phyloP scores from a whole-genome alignment of 2,888 invertebrate species.

The Silvanus unidentatus region DNA sequence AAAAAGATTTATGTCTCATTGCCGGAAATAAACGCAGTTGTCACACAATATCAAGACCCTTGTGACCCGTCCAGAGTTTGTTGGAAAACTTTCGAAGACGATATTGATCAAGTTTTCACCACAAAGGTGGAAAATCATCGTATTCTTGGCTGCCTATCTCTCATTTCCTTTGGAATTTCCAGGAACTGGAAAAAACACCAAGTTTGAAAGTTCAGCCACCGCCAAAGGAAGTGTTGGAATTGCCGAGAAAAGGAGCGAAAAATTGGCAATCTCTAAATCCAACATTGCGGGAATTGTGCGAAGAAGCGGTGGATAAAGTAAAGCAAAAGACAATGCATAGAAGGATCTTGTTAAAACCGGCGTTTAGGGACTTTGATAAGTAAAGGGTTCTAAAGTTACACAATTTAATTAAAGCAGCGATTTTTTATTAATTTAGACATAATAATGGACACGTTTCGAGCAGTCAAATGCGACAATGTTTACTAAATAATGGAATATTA shows the following conservation, averaged over 20 bases:
- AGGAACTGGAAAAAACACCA: constrained; percentile 62
- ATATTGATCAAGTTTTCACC: constrained; percentile 61
- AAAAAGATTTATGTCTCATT: constrained; percentile 54
- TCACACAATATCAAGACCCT: constrained; percentile 65
- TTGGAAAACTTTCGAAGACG: constrained; percentile 73
- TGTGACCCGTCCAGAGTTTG: constrained; percentile 61
- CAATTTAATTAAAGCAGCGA: not conserved
- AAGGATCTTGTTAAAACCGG: constrained; percentile 59
- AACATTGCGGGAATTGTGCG: constrained; percentile 41
- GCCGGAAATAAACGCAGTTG: constrained; percentile 59
- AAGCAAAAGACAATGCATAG: constrained; percentile 57
- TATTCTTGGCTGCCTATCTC: no score
- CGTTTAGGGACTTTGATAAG: constrained; percentile 68
- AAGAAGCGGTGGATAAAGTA: constrained; percentile 58
- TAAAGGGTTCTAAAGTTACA: constrained; percentile 33
- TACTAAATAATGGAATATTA: constrained; percentile 62
- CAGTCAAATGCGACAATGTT: constrained; percentile 63
- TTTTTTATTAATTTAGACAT: constrained; percentile 45
- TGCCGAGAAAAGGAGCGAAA: constrained; percentile 47
- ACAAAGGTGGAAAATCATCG: constrained; percentile 30
- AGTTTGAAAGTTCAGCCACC: constrained; percentile 52
- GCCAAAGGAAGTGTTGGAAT: constrained; percentile 48
- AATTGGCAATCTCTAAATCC: constrained; percentile 46
- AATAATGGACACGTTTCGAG: constrained; percentile 68
- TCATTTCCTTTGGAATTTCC: constrained; percentile 4